These are phyloP conservation scores for Melinaea menophilus DNA, from an alignment of 2,888 invertebrate species.

Conservation along the genomic window DNA sequence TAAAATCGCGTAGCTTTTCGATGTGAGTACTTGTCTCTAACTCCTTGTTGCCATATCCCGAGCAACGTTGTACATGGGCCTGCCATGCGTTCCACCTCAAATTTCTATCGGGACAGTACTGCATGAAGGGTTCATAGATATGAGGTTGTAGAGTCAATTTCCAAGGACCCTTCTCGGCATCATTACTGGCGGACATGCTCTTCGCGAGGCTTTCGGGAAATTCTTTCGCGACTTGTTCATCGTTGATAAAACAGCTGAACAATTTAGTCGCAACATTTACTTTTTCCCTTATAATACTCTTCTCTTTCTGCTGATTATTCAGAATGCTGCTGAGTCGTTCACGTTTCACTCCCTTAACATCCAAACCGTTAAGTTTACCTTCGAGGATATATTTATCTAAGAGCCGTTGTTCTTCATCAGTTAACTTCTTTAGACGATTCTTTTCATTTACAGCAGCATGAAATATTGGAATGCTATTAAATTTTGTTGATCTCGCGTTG, in stretches of 20 bases:
- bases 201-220: slow-evolving; percentile 85
- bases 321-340: slow-evolving; percentile 67
- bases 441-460: slow-evolving; percentile 80
- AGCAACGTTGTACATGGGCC: slow-evolving; percentile 84
- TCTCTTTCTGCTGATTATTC: slow-evolving; percentile 76
- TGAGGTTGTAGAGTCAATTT: slow-evolving; percentile 85
- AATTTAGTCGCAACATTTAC: slow-evolving; percentile 80
- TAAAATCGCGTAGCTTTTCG: slow-evolving; percentile 85
- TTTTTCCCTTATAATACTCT: slow-evolving; percentile 81
- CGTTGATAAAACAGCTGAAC: slow-evolving; percentile 82
- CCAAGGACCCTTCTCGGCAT: slow-evolving; percentile 88
- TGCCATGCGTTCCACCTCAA: slow-evolving; percentile 92
- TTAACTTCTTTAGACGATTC: slow-evolving; percentile 62
- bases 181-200: slow-evolving; percentile 80
- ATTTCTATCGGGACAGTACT: slow-evolving; percentile 88
- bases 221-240: slow-evolving; percentile 82
- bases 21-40: slow-evolving; percentile 85
- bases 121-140: slow-evolving; percentile 85
- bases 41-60: slow-evolving; percentile 79
- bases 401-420: slow-evolving; percentile 83
- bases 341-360: slow-evolving; percentile 76
- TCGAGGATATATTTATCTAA: slow-evolving; percentile 88
- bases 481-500: slow-evolving; percentile 85
- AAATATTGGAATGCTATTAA: slow-evolving; percentile 83
- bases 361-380: slow-evolving; percentile 89